Evolutionary conservation across 2,888 invertebrate species (phyloP).

Genomic region (Trachelus troglodyta): DNA sequence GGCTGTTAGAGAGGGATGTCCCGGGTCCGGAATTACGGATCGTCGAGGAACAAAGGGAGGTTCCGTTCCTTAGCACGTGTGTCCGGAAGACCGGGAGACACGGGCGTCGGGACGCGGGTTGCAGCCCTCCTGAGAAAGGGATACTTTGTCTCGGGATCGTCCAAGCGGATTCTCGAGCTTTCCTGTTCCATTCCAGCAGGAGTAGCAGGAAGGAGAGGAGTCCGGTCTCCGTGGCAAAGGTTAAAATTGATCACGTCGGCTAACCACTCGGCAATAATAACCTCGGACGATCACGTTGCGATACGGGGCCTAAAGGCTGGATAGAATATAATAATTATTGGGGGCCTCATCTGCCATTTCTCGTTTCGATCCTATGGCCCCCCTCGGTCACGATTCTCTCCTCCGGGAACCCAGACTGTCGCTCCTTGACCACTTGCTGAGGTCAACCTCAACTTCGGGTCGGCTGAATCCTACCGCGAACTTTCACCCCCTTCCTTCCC

Average conservation of each 20-base stretch:
- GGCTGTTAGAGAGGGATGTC: neutral
- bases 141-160: neutral
- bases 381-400: slow-evolving; percentile 32
- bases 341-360: slow-evolving; percentile 18
- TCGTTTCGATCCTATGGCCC: neutral
- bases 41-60: neutral
- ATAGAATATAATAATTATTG: slow-evolving; percentile 33
- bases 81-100: neutral
- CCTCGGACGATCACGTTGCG: slow-evolving; percentile 26
- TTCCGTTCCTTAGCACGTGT: neutral
- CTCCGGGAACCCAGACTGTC: neutral
- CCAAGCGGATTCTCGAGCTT: neutral
- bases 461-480: neutral
- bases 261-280: slow-evolving; percentile 24
- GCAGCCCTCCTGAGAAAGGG: neutral
- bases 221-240: slow-evolving; percentile 11
- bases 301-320: slow-evolving; percentile 17
- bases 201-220: slow-evolving; percentile 1
- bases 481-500: neutral
- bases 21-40: neutral
- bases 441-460: neutral
- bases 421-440: neutral
- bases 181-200: neutral
- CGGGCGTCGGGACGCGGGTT: neutral
- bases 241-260: slow-evolving; percentile 18